These are phyloP conservation scores for Nasonia oneida DNA, from an alignment of 2,888 invertebrate species.

Conservation along the genomic window DNA sequence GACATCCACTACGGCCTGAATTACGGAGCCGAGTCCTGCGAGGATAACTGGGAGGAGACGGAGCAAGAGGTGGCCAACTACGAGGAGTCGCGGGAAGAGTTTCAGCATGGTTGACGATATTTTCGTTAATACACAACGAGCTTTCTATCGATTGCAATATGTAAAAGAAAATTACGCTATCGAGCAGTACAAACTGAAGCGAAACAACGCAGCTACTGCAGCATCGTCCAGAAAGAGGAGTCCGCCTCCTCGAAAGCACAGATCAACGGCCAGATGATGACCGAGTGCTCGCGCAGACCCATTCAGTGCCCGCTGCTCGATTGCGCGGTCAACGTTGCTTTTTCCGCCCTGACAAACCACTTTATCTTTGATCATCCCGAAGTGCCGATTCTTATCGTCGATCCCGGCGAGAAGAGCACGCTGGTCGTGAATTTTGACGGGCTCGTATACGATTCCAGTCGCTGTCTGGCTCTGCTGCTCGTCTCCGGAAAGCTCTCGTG, in stretches of 20 bases:
- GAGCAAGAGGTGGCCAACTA: conserved; percentile 2
- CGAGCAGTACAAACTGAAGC: conserved; percentile 40
- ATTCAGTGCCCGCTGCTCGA: conserved; percentile 80
- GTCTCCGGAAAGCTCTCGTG: conserved; percentile 76
- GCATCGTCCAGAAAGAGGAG: conserved; percentile 64
- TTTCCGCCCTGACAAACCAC: conserved; percentile 81
- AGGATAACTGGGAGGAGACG: conserved; percentile 56
- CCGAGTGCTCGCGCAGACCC: conserved; percentile 77
- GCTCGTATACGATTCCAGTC: conserved; percentile 71
- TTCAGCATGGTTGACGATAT: neutral
- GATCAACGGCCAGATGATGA: conserved; percentile 67
- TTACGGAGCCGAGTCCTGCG: conserved; percentile 55
- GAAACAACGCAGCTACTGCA: conserved; percentile 67
- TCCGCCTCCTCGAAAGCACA: conserved; percentile 1
- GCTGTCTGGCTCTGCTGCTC: conserved; percentile 74
- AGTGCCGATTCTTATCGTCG: conserved; percentile 76
- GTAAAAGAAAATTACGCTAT: neutral
- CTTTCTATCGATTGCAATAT: neutral
- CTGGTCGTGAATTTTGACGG: conserved; percentile 73
- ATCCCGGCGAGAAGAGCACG: conserved; percentile 74
- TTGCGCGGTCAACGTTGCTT: conserved; percentile 81
- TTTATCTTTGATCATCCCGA: conserved; percentile 82
- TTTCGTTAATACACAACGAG: neutral
- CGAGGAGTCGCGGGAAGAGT: neutral
- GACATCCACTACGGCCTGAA: conserved; percentile 14